phyloP scores from a whole-genome alignment of 1,140 invertebrate genomes.

The Pachypeltis micranthus region DNA sequence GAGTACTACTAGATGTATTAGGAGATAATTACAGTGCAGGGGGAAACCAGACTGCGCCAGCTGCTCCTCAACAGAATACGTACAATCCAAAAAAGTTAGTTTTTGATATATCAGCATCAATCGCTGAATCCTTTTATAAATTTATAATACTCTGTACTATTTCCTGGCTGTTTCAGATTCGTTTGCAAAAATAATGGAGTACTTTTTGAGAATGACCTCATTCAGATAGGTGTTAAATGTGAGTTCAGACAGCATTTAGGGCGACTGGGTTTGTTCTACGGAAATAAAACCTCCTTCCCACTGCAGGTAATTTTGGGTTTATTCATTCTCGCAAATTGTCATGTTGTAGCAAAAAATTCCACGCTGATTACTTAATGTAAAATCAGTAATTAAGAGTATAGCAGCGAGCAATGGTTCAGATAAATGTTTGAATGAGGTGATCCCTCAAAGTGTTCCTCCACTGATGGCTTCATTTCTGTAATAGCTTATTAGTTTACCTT shows the following conservation, averaged over 20 bases:
- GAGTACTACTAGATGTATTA: constrained; percentile 77
- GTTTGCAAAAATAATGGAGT: constrained; percentile 97
- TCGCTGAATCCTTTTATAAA: too few relatives aligned
- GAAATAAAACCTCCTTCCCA: constrained; percentile 87
- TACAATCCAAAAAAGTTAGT: constrained; percentile 73
- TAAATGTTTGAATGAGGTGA: too few relatives aligned
- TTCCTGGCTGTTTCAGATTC: constrained; percentile 61
- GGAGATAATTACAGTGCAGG: constrained; percentile 59
- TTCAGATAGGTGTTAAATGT: constrained; percentile 97
- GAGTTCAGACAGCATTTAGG: constrained; percentile 93
- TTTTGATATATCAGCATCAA: too few relatives aligned
- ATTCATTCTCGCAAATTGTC: too few relatives aligned
- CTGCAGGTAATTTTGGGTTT: constrained; percentile 56
- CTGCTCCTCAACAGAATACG: constrained; percentile 36
- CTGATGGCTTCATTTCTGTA: too few relatives aligned
- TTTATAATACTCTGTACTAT: too few relatives aligned
- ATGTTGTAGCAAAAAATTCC: too few relatives aligned
- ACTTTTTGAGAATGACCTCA: constrained; percentile 93
- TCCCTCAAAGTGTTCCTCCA: too few relatives aligned
- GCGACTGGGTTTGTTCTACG: constrained; percentile 90
- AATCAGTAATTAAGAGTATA: too few relatives aligned
- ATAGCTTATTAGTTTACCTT: too few relatives aligned
- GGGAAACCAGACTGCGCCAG: constrained; percentile 41
- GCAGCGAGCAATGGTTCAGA: too few relatives aligned
- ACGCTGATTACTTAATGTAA: too few relatives aligned